Base-by-base conservation (phyloP, 2,113 vertebrate species). In the Callospermophilus lateralis region DNA sequence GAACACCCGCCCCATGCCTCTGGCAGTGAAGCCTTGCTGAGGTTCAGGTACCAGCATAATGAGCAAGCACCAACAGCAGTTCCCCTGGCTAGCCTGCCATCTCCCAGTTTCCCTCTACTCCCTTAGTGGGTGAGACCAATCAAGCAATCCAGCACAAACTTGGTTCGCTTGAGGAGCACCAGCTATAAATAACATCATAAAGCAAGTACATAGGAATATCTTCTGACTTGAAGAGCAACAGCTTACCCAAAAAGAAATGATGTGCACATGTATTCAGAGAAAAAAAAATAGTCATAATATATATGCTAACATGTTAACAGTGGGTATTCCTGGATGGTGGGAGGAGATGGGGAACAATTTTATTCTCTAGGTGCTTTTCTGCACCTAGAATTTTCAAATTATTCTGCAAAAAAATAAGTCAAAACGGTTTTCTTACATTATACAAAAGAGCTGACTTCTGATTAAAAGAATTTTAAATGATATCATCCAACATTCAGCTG, bases 381-480 rank as follows among this genome's bases (percentile, higher is more conserved):
- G 37, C 72, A 84, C 45, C 45, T 45, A 45, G 8, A 9, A 45
- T 72, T 96, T 90, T 72, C 37, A 7, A 92, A 61, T 74, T 94
- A 51, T 93, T 96, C 65, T 95, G 89, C 77, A 97, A 37, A 53
- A 91, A 73, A 84, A 28, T 4, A 37, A 76, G 9, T 70, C 28
- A 67, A 42, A 55, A 90, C 1, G 42, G 19, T 74, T 87, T 94
- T 96, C 48, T 79, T 37, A 76, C 10, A 76, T 32, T 67, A 80
- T 83, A 77, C 42, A 72, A 42, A 92, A 95, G 65, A 72, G 30
- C 30, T 93, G 61, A 87, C 70, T 92, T 85, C 55, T 91, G n/a
- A 80, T 86, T 96, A 95, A 89, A 86, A 90, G 15, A 74, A 90
- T 96, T 93, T 80, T 96, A 68, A 97, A 97, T 0, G 9, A 70